Conservation (phyloP, 2,797 vertebrate genomes). For the Sandelia bainsii region DNA sequence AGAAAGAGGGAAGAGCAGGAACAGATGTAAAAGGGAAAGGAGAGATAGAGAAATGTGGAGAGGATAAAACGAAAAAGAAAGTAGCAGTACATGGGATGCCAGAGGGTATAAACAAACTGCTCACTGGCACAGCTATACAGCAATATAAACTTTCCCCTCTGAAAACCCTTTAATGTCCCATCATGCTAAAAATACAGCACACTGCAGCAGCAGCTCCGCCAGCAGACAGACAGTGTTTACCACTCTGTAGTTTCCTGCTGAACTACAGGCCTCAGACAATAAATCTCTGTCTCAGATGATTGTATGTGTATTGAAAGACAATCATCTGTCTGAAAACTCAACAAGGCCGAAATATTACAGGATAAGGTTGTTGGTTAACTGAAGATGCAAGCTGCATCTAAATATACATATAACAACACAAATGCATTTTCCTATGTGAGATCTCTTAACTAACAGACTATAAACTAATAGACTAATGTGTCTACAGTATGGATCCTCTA, state of each 20-base stretch:
- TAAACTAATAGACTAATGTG: not conserved
- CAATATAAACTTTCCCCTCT: conserved; percentile 45
- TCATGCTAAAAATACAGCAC: conserved; percentile 53
- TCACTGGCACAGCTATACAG: conserved; percentile 59
- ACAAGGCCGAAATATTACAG: not conserved
- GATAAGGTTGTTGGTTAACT: conserved; percentile 10
- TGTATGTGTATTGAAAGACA: not conserved
- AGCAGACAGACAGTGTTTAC: conserved; percentile 13
- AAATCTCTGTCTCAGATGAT: not conserved
- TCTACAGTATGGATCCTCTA: not conserved
- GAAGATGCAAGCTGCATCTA: conserved; percentile 10
- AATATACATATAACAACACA: not conserved
- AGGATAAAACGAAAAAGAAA: conserved; percentile 29
- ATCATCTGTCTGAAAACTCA: conserved; percentile 4
- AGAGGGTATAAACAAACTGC: conserved; percentile 59
- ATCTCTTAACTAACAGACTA: not conserved
- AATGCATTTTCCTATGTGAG: not conserved
- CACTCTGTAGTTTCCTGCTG: not conserved
- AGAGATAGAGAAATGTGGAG: not conserved
- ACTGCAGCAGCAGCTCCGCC: conserved; percentile 29
- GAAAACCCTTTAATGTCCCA: conserved; percentile 47
- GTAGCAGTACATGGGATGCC: conserved; percentile 35
- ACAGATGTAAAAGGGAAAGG: conserved; percentile 15
- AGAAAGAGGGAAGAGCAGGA: conserved; percentile 18
- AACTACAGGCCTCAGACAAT: conserved; percentile 10